Evolutionary conservation across 1,140 invertebrate species (phyloP).

Genomic region (Drosophila simulans): DNA sequence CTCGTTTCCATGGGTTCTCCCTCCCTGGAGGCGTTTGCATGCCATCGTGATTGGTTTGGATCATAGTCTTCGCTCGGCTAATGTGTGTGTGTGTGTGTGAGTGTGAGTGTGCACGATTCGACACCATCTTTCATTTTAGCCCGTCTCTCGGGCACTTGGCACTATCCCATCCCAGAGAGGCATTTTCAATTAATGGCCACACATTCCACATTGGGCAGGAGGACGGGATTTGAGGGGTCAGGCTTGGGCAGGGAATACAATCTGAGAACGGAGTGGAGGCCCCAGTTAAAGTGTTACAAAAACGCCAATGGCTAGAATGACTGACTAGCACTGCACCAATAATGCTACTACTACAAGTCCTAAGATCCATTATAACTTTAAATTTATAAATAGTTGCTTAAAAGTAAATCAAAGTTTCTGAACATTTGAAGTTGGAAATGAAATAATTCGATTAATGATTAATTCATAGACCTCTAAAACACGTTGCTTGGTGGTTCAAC

Average conservation of each 20-base stretch:
- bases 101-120: slow-evolving; percentile 66
- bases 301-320: slow-evolving; percentile 65
- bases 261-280: slow-evolving; percentile 16
- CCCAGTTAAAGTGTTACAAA: slow-evolving; percentile 48
- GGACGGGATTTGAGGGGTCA: background rate
- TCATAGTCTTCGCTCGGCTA: slow-evolving; percentile 25
- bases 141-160: slow-evolving; percentile 45
- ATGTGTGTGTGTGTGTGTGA: slow-evolving; percentile 26
- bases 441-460: too few relatives aligned
- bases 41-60: slow-evolving; percentile 76
- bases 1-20: slow-evolving; percentile 30
- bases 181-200: slow-evolving; percentile 82
- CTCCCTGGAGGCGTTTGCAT: slow-evolving; percentile 69
- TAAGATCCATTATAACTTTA: too few relatives aligned
- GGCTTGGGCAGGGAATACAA: background rate
- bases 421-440: background rate
- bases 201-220: slow-evolving; percentile 56
- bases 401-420: background rate
- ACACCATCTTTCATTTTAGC: slow-evolving; percentile 79
- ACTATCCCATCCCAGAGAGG: slow-evolving; percentile 21
- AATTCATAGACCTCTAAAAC: background rate
- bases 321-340: slow-evolving; percentile 14
- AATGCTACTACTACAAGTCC: background rate
- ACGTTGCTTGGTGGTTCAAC: slow-evolving; percentile 27
- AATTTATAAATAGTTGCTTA: background rate